Evolutionary conservation across 1,140 invertebrate species (phyloP), one percentile per base, ranked within the genome.

Genomic region (Eubasilissa regina): DNA sequence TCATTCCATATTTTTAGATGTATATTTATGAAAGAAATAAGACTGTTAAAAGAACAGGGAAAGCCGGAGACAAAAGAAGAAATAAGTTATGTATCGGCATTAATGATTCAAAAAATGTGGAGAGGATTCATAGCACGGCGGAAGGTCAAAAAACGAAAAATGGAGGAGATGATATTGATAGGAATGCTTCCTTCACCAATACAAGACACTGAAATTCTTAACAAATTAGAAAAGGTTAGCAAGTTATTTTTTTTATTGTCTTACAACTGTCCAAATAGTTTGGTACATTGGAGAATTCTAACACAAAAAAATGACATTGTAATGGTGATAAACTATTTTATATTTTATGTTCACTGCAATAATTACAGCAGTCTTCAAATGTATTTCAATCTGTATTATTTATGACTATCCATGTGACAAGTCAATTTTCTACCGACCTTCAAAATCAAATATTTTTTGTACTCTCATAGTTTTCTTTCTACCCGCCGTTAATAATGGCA

Each of bases 11-110:
- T 56, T 70, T 75, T 1, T 70, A 51, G 97, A 81, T 93, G 95
- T 10, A 94, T 97, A 84, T 97, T 97, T 83, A 97, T 98, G 95
- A 94, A 94, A 86, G 96, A 97, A 88, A 95, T 98, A 73, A 89
- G 93, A 25, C 89, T 92, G 19, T 89, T 94, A 77, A 96, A 95
- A 86, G 94, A 95, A 81, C 94, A 92, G 84, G 90, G 91, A 9
- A 93, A 94, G 83, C 85, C 89, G 11, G 90, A 92, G 80, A 89
- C 87, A 11, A 89, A 90, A 21, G 88, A 89, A 51, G 89, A 92
- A 80, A 89, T 90, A 83, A 88, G 87, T 81, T 87, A 91, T 21
- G 84, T 91, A 48, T 94, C 95, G 0, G 94, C 94, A 8, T 88
- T 95, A 77, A 93, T 91, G 77, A 96, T 97, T 73, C 95, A 96